These are phyloP conservation scores for Eretmocerus hayati DNA, from an alignment of 2,888 invertebrate genomes.

Conservation along the genomic window DNA sequence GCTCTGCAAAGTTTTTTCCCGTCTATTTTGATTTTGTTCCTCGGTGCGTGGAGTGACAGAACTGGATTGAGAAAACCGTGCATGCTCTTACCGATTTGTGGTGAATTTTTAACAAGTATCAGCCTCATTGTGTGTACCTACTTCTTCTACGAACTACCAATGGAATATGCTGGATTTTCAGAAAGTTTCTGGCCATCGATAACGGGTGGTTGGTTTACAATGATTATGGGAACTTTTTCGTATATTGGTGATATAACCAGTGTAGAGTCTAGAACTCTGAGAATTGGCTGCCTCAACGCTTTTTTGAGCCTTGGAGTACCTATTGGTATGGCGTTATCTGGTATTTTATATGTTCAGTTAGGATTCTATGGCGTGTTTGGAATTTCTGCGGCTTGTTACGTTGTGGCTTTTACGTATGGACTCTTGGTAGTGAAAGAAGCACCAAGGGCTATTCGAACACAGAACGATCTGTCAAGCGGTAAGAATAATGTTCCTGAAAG, in stretches of 20 bases:
- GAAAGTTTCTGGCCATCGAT: constrained; percentile 77
- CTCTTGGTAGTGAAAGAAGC: constrained; percentile 65
- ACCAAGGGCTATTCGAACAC: constrained; percentile 38
- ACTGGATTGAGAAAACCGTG: constrained; percentile 69
- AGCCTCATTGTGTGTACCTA: constrained; percentile 74
- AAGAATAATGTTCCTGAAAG: constrained; percentile 13
- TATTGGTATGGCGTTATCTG: constrained; percentile 82
- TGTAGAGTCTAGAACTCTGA: constrained; percentile 71
- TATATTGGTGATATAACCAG: constrained; percentile 83
- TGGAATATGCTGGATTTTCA: constrained; percentile 74
- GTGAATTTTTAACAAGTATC: constrained; percentile 71
- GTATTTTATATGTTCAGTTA: constrained; percentile 67
- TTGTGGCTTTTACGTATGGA: constrained; percentile 69
- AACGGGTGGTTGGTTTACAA: constrained; percentile 81
- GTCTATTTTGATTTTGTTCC: constrained; percentile 70
- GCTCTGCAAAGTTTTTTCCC: constrained; percentile 75
- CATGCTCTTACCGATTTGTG: constrained; percentile 74
- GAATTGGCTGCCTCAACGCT: constrained; percentile 82
- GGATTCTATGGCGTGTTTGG: constrained; percentile 79
- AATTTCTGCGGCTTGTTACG: constrained; percentile 66
- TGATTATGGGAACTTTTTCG: constrained; percentile 86
- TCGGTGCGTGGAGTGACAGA: constrained; percentile 61
- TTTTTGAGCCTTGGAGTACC: constrained; percentile 84
- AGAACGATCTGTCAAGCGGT: constrained; percentile 2
- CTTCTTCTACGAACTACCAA: constrained; percentile 69